Evolutionary conservation across 2,113 vertebrate genomes (phyloP), one percentile per base, ranked within the genome.

Genomic region (Tragelaphus buxtoni): DNA sequence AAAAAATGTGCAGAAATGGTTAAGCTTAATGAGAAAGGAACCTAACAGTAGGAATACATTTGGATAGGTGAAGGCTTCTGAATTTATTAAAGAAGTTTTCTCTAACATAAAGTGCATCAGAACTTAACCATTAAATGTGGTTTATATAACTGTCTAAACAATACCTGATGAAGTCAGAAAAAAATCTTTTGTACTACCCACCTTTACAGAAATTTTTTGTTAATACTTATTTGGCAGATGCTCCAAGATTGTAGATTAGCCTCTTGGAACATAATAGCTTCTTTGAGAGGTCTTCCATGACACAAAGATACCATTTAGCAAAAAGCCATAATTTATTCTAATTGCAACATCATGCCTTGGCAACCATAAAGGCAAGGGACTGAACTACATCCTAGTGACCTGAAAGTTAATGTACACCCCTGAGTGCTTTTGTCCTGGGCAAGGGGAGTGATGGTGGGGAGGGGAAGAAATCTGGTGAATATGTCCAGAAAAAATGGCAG

Each of bases 71-170:
- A 92, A 82, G 63, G 2, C 47, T 80, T 95, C 56, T 95, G 69
- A 87, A 94, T 65, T 28, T 63, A 89, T 83, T 94, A 94, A 89
- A 94, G 72, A 97, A 24, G 42, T 74, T 85, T 92, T 88, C 58
- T 90, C 42, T 90, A 92, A 76, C 24, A 61, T 85, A 90, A 89
- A 80, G 13, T 39, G 56, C 5, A 94, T 39, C 24, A 63, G 81
- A 30, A 96, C 20, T 81, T 94, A 88, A 80, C 22, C 83, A 32
- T 17, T 86, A 76, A 87, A 72, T 30, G 45, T n/a, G 30, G n/a
- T 28, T 89, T 79, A 91, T 42, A 81, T 42, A 7, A 14, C 88
- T 28, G 58, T 7, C 30, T 86, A 49, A 74, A 82, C 89, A 90
- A 72, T 35, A 53, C 30, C 65, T 74, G 32, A 79, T 76, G 60